These are phyloP conservation scores for Chaetophractus vellerosus DNA, from an alignment of 2,797 vertebrate species.

Conservation along the genomic window DNA sequence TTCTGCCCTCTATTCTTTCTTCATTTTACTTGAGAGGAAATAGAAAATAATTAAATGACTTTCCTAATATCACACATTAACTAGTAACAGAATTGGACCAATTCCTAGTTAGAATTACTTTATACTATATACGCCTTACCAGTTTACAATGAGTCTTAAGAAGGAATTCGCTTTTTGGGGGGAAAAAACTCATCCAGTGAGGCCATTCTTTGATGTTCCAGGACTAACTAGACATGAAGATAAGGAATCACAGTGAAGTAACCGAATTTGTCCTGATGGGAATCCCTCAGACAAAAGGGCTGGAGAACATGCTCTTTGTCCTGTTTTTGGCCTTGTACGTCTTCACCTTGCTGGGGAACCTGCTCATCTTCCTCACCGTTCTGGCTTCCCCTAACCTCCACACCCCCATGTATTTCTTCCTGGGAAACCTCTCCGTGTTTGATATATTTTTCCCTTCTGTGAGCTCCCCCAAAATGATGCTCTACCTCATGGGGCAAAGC, in stretches of 20 bases:
- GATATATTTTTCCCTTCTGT: constrained; percentile 77
- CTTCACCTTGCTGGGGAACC: constrained; percentile 74
- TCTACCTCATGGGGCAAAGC: constrained; percentile 47
- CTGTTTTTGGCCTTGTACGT: constrained; percentile 71
- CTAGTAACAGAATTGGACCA: neutral
- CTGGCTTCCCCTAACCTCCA: constrained; percentile 69
- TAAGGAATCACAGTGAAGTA: constrained; percentile 27
- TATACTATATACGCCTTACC: neutral
- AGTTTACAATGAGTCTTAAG: neutral
- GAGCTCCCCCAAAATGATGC: constrained; percentile 75
- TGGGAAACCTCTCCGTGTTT: constrained; percentile 76
- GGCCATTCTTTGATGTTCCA: neutral
- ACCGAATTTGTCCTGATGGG: constrained; percentile 70
- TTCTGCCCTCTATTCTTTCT: neutral
- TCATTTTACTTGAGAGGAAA: neutral
- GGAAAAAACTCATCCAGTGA: no score
- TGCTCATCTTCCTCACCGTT: constrained; percentile 79
- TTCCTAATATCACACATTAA: neutral
- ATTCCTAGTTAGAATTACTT: neutral
- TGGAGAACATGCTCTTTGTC: constrained; percentile 59
- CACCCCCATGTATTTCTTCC: constrained; percentile 81
- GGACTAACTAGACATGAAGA: neutral
- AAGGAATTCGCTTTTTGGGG: neutral
- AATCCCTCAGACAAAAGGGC: constrained; percentile 57
- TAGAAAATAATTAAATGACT: neutral